Evolutionary conservation across 2,113 vertebrate species (phyloP).

Genomic region (Chunga burmeisteri): DNA sequence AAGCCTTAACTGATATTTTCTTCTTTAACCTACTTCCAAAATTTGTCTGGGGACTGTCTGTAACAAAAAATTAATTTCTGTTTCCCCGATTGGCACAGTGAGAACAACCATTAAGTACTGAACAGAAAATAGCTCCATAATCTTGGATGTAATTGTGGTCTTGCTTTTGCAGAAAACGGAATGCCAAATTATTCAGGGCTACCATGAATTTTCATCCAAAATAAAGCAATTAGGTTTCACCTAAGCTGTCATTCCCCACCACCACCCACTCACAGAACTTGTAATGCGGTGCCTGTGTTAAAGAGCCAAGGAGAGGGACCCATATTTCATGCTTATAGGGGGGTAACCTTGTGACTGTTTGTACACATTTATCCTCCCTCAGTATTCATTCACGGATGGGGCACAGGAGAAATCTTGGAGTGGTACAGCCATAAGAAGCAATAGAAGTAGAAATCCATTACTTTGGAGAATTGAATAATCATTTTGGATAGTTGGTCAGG

Average conservation of each 20-base stretch:
- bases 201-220: background rate
- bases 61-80: background rate
- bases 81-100: background rate
- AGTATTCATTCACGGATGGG: background rate
- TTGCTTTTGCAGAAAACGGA: background rate
- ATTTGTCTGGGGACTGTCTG: background rate
- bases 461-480: background rate
- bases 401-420: background rate
- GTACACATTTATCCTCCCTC: background rate
- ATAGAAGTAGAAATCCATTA: background rate
- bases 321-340: rapidly evolving
- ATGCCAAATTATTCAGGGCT: background rate
- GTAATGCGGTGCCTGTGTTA: rapidly evolving
- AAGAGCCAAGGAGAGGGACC: background rate
- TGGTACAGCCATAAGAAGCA: background rate
- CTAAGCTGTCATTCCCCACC: background rate
- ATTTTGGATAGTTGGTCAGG: background rate
- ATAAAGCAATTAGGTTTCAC: background rate
- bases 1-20: background rate
- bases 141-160: background rate
- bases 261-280: rapidly evolving
- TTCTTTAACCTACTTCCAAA: background rate
- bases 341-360: background rate
- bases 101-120: background rate
- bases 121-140: background rate